Evolutionary conservation across 35 echinoderm and acorn worm species (phyloP).

Genomic region (Ptychodera flava): DNA sequence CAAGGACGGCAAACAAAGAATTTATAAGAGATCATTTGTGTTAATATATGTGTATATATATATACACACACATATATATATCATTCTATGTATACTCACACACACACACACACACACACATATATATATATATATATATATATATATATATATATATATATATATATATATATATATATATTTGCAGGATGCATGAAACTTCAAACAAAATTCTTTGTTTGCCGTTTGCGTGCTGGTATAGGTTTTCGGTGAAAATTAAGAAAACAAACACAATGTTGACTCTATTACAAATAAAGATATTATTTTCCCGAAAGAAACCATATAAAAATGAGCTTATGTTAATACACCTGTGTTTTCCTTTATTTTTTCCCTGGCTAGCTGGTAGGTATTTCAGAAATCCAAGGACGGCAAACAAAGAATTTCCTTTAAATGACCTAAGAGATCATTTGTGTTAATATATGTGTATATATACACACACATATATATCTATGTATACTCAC

Average conservation of each 20-base stretch:
- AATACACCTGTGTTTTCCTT: too few relatives aligned
- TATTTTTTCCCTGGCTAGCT: too few relatives aligned
- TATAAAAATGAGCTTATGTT: neutral
- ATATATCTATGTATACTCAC: neutral
- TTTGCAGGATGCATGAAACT: neutral
- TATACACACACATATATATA: neutral
- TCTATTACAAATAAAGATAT: too few relatives aligned
- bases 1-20: too few relatives aligned
- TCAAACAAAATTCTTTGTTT: too few relatives aligned
- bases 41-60: neutral
- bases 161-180: conserved; percentile 3
- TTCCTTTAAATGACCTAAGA: neutral
- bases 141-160: conserved; percentile 3
- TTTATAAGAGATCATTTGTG: neutral
- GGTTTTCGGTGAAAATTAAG: too few relatives aligned
- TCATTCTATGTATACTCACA: neutral
- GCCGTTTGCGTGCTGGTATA: too few relatives aligned
- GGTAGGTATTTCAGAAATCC: too few relatives aligned
- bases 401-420: too few relatives aligned
- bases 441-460: neutral
- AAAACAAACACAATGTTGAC: too few relatives aligned
- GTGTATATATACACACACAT: neutral
- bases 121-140: neutral
- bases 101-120: neutral
- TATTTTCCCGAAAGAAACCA: too few relatives aligned